Percentiles rank a stretch among this genome's conserved stretches.
Conservation (phyloP, 1,140 invertebrate species). For the Solen grandis region DNA sequence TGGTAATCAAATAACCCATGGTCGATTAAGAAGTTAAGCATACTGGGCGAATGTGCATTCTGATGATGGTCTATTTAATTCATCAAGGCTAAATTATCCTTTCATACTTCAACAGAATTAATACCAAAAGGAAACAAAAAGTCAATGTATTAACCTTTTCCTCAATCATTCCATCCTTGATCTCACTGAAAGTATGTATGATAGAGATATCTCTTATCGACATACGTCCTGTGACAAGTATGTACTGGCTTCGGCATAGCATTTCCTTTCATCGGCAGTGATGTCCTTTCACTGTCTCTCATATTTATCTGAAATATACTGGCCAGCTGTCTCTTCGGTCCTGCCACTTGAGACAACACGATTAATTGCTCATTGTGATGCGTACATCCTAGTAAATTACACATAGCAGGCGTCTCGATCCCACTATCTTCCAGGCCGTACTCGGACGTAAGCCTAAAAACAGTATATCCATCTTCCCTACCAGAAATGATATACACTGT, state of each 20-base stretch:
- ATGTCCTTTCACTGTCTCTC: neutral
- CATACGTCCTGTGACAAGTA: conserved; percentile 29
- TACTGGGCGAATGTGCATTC: no score
- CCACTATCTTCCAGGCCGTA: conserved; percentile 32
- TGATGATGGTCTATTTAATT: no score
- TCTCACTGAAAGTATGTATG: conserved; percentile 50
- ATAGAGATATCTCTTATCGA: conserved; percentile 42
- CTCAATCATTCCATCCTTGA: neutral
- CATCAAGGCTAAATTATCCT: no score
- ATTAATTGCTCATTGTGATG: conserved; percentile 24
- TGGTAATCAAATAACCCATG: no score
- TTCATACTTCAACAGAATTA: no score
- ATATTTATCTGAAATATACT: conserved; percentile 10
- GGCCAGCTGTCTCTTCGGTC: neutral
- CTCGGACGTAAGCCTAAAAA: conserved; percentile 25
- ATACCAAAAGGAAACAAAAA: no score
- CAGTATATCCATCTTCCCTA: neutral
- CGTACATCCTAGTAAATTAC: conserved; percentile 21
- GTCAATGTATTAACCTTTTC: no score
- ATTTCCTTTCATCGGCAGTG: conserved; percentile 19
- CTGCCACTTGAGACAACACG: neutral
- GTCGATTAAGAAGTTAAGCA: no score
- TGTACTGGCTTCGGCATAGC: conserved; percentile 13
- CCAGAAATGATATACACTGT: conserved; percentile 7
- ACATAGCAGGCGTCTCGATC: conserved; percentile 16